Evolutionary conservation across 2,888 invertebrate genomes (phyloP).

Genomic region (Tricholauxania praeusta): DNA sequence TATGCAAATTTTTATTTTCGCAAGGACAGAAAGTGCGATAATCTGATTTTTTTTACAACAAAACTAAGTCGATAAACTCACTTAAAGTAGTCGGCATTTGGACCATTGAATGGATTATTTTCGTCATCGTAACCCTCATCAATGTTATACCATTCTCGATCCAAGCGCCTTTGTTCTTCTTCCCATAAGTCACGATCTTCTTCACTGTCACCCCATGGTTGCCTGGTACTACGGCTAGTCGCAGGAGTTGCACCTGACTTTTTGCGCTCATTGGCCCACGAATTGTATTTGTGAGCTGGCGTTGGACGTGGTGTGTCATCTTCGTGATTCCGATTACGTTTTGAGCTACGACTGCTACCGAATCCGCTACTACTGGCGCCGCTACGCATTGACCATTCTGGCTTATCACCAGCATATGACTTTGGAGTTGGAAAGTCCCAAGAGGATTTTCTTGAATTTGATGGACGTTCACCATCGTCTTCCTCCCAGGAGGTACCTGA

Average conservation of each 20-base stretch:
- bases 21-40: too few relatives aligned
- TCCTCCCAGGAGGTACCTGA: constrained; percentile 75
- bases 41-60: not conserved
- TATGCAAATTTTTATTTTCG: too few relatives aligned
- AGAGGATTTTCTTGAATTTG: constrained; percentile 76
- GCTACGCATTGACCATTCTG: constrained; percentile 61
- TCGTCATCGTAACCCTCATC: constrained; percentile 95
- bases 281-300: constrained; percentile 84
- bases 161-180: constrained; percentile 89
- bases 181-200: constrained; percentile 88
- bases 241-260: constrained; percentile 76
- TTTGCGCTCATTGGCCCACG: constrained; percentile 79
- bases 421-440: constrained; percentile 96
- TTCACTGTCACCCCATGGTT: constrained; percentile 73
- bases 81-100: constrained; percentile 88
- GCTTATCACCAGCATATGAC: constrained; percentile 67
- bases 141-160: constrained; percentile 97
- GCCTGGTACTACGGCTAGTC: constrained; percentile 64
- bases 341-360: constrained; percentile 58
- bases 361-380: constrained; percentile 47
- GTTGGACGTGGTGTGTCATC: constrained; percentile 86
- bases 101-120: constrained; percentile 90
- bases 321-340: constrained; percentile 65
- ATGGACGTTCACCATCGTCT: constrained; percentile 70
- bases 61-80: constrained; percentile 29